These are phyloP conservation scores for Acronicta psi DNA, from an alignment of 2,888 invertebrate species.

Conservation along the genomic window DNA sequence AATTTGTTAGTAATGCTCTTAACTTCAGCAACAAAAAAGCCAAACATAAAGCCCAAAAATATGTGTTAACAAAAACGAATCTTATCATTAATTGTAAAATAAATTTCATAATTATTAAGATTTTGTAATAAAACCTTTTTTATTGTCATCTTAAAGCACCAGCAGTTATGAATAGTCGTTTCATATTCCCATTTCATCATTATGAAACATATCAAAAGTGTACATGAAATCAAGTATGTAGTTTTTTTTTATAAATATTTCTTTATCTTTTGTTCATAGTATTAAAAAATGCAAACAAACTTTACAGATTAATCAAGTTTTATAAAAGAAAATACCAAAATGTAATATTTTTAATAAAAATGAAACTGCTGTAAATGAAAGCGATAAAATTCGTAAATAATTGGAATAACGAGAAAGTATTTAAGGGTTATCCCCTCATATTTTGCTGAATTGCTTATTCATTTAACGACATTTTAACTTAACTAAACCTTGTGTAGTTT, in stretches of 20 bases:
- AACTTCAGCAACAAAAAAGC: neutral
- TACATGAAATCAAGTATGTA: slow-evolving; percentile 20
- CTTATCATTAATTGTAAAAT: slow-evolving; percentile 6
- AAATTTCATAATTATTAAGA: slow-evolving; percentile 1
- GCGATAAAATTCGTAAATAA: no score
- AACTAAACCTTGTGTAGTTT: no score
- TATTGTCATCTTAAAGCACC: neutral
- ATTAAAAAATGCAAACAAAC: no score
- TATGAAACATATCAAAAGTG: slow-evolving; percentile 51
- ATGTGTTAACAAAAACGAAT: no score
- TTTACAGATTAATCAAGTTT: no score
- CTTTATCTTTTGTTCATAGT: no score
- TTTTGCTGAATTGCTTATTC: neutral
- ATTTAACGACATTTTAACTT: neutral
- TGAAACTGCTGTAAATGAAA: no score
- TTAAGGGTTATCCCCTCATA: neutral
- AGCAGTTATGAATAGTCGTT: neutral
- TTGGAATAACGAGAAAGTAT: neutral
- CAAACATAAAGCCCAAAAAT: neutral
- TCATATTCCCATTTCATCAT: slow-evolving; percentile 21
- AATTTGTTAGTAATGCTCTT: neutral
- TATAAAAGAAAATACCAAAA: no score
- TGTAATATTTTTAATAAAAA: no score
- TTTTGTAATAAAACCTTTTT: neutral
- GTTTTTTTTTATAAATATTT: slow-evolving; percentile 1